Evolutionary conservation across 2,797 vertebrate genomes (phyloP), one percentile per base, ranked within the genome.

Genomic region (Oryzias sinensis): DNA sequence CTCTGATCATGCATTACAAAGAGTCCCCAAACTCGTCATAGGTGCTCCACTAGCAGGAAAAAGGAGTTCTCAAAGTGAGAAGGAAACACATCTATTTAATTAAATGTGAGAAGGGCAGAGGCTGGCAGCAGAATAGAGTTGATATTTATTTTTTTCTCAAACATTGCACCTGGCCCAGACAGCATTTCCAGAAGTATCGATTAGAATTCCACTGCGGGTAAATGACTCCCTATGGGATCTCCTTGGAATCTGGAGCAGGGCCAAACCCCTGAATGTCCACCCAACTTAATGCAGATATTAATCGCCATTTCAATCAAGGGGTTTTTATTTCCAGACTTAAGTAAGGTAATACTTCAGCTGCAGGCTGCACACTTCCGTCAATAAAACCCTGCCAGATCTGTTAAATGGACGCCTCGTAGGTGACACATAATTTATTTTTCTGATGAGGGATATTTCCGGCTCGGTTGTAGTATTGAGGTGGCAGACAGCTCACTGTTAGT

Each of bases 301-400:
- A 93, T 93, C 85, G 82, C 74, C 81, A 70, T 91, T 91, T 84
- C 88, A 83, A 86, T 93, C 72, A 86, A 88, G 73, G 79, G 56
- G 8, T 7, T 77, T 87, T 91, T 81, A 92, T 94, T 91, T 77
- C 75, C 58, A 52, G 68, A 43, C 56, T 72, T 77, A 76, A 72
- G 58, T 25, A 49, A 78, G 62, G 79, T 84, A 65, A 88, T 91
- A 87, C 89, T 74, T 91, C 86, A 87, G 71, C 64, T 1, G 44
- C 59, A 15, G 49, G 60, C 48, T 61, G 76, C 81, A 70, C 63
- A 62, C 75, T 90, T 83, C 72, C 53, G 63, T 90, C 91, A 91
- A 92, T 89, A 79, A 91, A 83, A 76, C 71, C 60, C 69, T 79
- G 80, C 89, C 86, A 83, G 42, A 80, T 76, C 79, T 65, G 64